These are phyloP conservation scores for Podarcis muralis DNA, from an alignment of 2,113 vertebrate species.

Conservation along the genomic window DNA sequence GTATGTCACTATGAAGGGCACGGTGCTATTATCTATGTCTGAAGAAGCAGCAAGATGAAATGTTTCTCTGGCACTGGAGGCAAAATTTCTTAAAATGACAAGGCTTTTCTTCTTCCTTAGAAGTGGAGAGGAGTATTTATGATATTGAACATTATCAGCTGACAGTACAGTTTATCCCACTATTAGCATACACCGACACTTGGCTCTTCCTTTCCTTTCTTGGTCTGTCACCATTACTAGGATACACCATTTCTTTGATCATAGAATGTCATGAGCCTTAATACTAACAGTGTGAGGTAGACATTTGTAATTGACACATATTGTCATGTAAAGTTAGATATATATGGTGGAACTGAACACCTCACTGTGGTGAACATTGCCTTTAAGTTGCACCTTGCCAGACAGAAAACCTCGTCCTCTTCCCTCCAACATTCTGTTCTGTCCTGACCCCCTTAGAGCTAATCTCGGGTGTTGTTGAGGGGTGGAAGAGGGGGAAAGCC, in stretches of 20 bases:
- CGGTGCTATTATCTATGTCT: background rate
- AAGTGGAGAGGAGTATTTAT: background rate
- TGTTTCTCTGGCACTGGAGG: conserved; percentile 28
- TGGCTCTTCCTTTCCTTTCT: background rate
- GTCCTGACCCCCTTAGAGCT: too few species aligned
- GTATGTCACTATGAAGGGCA: conserved; percentile 2
- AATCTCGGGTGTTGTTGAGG: too few species aligned
- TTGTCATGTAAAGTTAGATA: conserved; percentile 19
- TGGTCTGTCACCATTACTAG: background rate
- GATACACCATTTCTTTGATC: background rate
- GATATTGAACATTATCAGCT: background rate
- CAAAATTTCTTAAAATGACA: conserved; percentile 43
- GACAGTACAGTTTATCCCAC: background rate
- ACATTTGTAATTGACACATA: conserved; percentile 19
- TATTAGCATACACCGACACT: conserved; percentile 16
- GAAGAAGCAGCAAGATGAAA: conserved; percentile 22
- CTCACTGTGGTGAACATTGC: too few species aligned
- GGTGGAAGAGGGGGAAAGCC: too few species aligned
- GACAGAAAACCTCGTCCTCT: too few species aligned
- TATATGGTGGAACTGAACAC: background rate
- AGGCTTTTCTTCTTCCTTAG: background rate
- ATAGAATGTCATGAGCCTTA: background rate
- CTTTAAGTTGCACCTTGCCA: too few species aligned
- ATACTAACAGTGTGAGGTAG: background rate
- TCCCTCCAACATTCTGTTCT: too few species aligned